These are phyloP conservation scores for Onychomys arenicola DNA, from an alignment of 2,797 vertebrate species.

Conservation along the genomic window DNA sequence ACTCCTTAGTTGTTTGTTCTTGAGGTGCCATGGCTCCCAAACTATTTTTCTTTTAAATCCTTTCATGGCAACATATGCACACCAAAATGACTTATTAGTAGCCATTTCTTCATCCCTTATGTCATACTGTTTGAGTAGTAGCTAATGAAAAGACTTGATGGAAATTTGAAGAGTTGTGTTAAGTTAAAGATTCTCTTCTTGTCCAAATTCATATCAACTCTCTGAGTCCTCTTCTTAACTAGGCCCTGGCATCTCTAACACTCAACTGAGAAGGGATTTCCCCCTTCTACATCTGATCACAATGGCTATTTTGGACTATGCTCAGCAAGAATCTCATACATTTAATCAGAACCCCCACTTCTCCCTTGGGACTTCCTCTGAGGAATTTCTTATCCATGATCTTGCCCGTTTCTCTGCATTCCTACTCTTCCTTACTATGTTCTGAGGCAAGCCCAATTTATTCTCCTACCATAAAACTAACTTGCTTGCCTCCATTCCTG, in stretches of 20 bases:
- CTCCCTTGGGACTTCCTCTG: background rate
- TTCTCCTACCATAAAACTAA: background rate
- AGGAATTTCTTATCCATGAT: background rate
- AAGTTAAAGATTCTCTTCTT: background rate
- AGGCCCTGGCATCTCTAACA: background rate
- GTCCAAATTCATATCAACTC: background rate
- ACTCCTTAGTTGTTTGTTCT: background rate
- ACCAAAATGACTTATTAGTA: background rate
- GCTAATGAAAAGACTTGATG: background rate
- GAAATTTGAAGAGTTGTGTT: slow-evolving; percentile 5
- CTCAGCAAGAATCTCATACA: background rate
- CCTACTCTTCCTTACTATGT: background rate
- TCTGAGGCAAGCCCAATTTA: background rate
- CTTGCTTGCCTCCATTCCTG: background rate
- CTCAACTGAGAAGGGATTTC: background rate
- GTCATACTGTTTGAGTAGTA: background rate
- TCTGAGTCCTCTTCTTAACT: background rate
- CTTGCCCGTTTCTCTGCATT: background rate
- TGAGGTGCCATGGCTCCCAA: background rate
- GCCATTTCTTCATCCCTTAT: background rate
- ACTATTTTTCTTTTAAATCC: background rate
- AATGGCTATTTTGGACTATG: background rate
- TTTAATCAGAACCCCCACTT: background rate
- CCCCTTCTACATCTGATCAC: background rate
- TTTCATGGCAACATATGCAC: background rate